Evolutionary conservation across 2,888 invertebrate species (phyloP).

Genomic region (Lottia gigantea): DNA sequence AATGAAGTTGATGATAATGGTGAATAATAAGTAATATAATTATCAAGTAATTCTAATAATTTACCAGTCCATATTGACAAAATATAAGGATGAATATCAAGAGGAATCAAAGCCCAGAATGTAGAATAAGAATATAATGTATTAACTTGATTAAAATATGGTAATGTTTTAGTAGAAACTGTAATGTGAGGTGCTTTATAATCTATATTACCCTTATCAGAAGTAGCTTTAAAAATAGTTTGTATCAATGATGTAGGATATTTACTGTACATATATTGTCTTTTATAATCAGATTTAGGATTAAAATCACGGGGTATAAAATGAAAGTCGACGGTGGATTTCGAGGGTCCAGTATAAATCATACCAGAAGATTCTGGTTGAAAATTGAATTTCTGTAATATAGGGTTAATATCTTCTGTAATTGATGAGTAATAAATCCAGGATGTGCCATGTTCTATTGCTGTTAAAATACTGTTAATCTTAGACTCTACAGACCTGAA

Average conservation of each 20-base stretch:
- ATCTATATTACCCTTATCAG: background rate
- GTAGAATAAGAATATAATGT: background rate
- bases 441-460: background rate
- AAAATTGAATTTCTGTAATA: background rate
- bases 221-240: background rate
- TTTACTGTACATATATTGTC: background rate
- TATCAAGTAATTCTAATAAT: background rate
- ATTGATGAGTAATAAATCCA: background rate
- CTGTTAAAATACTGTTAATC: background rate
- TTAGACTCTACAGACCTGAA: background rate
- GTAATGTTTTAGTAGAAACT: background rate
- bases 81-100: background rate
- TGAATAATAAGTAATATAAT: background rate
- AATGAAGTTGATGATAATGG: background rate
- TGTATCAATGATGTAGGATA: background rate
- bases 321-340: background rate
- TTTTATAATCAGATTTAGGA: background rate
- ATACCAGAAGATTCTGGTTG: background rate
- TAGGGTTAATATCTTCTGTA: background rate
- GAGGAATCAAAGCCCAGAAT: slow-evolving; percentile 7
- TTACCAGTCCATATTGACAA: background rate
- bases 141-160: background rate
- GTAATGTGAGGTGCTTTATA: background rate
- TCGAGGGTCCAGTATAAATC: background rate
- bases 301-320: background rate